Evolutionary conservation across 2,797 vertebrate species (phyloP).

Genomic region (Micromesistius poutassou): DNA sequence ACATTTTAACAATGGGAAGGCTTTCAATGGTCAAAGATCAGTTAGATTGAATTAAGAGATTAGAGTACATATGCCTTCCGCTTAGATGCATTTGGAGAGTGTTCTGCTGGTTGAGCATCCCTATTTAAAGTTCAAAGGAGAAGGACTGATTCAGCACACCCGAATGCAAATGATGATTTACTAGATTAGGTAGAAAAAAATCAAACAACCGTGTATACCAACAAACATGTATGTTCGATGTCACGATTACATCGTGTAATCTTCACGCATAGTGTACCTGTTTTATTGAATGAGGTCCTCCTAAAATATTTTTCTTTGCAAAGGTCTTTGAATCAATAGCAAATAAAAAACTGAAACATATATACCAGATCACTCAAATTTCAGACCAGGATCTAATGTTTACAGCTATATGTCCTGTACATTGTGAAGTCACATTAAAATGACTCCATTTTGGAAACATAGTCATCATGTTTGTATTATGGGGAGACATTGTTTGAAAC

Average conservation of each 20-base stretch:
- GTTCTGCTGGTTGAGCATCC: conserved; percentile 52
- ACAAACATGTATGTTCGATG: background rate
- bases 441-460: no score
- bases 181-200: conserved; percentile 43
- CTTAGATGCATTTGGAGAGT: conserved; percentile 60
- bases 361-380: background rate
- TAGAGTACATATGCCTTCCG: conserved; percentile 66
- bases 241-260: background rate
- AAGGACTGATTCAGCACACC: conserved; percentile 54
- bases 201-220: conserved; percentile 14
- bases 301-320: background rate
- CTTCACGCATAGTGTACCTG: background rate
- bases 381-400: background rate
- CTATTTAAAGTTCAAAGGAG: conserved; percentile 48
- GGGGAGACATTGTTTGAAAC: no score
- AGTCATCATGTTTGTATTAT: no score
- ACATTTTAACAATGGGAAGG: conserved; percentile 67
- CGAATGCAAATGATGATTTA: conserved; percentile 49
- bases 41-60: conserved; percentile 75
- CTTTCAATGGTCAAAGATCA: conserved; percentile 72
- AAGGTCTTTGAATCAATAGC: background rate
- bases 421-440: no score
- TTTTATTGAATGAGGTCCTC: background rate
- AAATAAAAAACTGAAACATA: background rate
- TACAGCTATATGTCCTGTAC: background rate